phyloP scores from a whole-genome alignment of 1,140 invertebrate species.

The Rhagoletis zephyria region DNA sequence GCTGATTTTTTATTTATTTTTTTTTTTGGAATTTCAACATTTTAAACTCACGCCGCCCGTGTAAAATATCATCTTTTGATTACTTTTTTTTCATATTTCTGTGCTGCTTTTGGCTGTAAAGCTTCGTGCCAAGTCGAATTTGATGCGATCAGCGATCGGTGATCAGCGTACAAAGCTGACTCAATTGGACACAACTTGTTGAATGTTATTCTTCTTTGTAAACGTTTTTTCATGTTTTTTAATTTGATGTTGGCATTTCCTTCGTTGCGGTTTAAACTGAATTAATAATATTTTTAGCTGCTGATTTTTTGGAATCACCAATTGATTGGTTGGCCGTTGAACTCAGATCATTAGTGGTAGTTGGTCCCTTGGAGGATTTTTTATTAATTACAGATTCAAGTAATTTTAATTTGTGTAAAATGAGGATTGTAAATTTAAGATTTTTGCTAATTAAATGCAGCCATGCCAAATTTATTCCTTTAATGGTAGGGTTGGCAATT shows the following conservation, averaged over 20 bases:
- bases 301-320: not conserved
- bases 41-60: not conserved
- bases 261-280: not conserved
- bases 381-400: no score
- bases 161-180: not conserved
- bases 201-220: not conserved
- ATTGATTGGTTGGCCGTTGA: not conserved
- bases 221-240: not conserved
- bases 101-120: not conserved
- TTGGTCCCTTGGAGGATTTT: no score
- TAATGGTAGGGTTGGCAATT: no score
- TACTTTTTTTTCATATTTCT: not conserved
- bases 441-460: no score
- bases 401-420: no score
- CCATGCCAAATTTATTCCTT: no score
- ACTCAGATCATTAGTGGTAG: not conserved
- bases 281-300: not conserved
- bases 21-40: not conserved
- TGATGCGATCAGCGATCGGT: not conserved
- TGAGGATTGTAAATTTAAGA: no score
- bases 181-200: conserved; percentile 4
- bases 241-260: not conserved
- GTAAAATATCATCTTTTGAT: not conserved
- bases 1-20: not conserved
- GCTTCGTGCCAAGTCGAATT: not conserved